Evolutionary conservation across 1,140 invertebrate species (phyloP), one percentile per base, ranked within the genome.

Genomic region (Ostrea denselamellosa): DNA sequence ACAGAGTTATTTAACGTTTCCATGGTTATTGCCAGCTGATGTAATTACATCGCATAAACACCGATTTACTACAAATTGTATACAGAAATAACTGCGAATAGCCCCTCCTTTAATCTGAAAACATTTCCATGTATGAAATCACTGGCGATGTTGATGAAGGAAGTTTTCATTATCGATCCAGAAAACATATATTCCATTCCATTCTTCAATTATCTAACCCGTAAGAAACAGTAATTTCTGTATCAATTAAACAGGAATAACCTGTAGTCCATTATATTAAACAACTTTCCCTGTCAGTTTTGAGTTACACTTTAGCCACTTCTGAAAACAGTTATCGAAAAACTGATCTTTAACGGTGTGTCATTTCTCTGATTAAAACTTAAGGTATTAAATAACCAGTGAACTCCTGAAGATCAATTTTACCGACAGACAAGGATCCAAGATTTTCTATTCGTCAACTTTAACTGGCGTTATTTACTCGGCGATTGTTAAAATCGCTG

Each of bases 311-410:
- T 77, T 44, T 44, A 44, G 34, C 34, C 34, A 77, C 68, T 77
- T 25, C 28, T 25, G 12, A 77, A 77, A 9, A 77, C 22, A 17
- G 25, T 77, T 77, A 77, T 77, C 68, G 25, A 28, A 22, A 28
- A 77, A 25, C 28, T 25, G 25, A 77, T 77, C 68, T 77, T 77
- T 12, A 71, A 77, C 68, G 34, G 68, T 77, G 68, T 25, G 25
- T 77, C 68, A 10, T 77, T 77, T 77, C 68, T 28, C 68, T 77
- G 68, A 77, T 77, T 77, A 77, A 77, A 77, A 77, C 68, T 77
- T 77, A 77, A 77, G 68, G 68, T 77, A 77, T 77, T 77, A 28
- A 77, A 77, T 77, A 77, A 77, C 28, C 68, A 77, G 25, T 34
- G 28, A 77, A 14, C 25, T 77, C 22, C 68, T 25, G 14, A 77